Percentiles rank a stretch among this genome's conserved stretches.
These are phyloP conservation scores for Cheilosia soror DNA, from an alignment of 2,888 invertebrate genomes.

Conservation along the genomic window DNA sequence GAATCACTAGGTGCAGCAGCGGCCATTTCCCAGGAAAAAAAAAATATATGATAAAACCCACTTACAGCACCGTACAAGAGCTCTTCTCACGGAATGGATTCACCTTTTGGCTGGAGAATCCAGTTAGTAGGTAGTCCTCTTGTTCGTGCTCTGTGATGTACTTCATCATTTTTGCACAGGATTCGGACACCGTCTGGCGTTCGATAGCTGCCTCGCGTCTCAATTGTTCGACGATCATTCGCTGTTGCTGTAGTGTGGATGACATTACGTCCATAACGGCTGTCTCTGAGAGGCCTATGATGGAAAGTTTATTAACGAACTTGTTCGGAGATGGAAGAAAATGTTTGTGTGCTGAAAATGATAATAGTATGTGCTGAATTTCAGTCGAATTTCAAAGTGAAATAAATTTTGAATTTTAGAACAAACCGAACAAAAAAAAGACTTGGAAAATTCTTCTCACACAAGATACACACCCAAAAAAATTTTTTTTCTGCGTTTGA, in stretches of 20 bases:
- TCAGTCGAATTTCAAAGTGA: slow-evolving; percentile 46
- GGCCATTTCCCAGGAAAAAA: slow-evolving; percentile 7
- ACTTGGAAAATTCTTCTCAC: slow-evolving; percentile 30
- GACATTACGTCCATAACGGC: slow-evolving; percentile 98
- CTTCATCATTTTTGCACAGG: slow-evolving; percentile 97
- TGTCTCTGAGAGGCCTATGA: slow-evolving; percentile 94
- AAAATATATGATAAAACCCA: not conserved
- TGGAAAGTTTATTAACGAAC: slow-evolving; percentile 82
- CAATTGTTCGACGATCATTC: slow-evolving; percentile 95
- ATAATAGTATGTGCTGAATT: slow-evolving; percentile 59
- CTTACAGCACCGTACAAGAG: slow-evolving; percentile 93
- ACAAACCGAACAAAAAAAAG: slow-evolving; percentile 19
- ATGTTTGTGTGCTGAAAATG: slow-evolving; percentile 62
- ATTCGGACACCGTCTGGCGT: slow-evolving; percentile 93
- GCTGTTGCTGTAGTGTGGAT: slow-evolving; percentile 96
- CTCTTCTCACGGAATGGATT: slow-evolving; percentile 98
- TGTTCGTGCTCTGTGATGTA: slow-evolving; percentile 96
- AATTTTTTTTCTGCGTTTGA: slow-evolving; percentile 32
- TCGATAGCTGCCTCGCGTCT: slow-evolving; percentile 95
- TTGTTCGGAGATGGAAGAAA: slow-evolving; percentile 50
- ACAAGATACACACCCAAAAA: slow-evolving; percentile 72
- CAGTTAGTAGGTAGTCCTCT: slow-evolving; percentile 96
- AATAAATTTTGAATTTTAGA: slow-evolving; percentile 41
- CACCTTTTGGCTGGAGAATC: slow-evolving; percentile 97
- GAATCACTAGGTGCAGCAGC: slow-evolving; percentile 34